Evolutionary conservation across 2,113 vertebrate species (phyloP), one percentile per base, ranked within the genome.

Genomic region (Amblyornis subalaris): DNA sequence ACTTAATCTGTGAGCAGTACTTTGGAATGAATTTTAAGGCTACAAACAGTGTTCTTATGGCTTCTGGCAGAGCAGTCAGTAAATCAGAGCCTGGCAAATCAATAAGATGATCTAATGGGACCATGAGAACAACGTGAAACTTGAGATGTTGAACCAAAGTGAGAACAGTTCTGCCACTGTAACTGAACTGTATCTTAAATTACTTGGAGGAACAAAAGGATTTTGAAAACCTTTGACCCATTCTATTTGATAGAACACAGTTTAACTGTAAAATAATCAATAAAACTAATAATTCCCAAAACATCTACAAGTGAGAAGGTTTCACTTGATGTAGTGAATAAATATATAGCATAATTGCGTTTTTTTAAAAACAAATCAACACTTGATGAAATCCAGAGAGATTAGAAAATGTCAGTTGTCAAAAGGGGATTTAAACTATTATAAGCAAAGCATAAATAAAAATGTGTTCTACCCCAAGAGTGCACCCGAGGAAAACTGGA

Each of bases 21-120:
- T 48, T 38, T 6, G 3, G 44, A 83, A 55, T 65, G 24, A 29
- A 61, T 58, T 82, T 70, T 61, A 67, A 83, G 40, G 26, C 50
- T 83, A 40, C 64, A 91, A 72, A 57, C 40, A 71, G 18, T 33
- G 38, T 28, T 95, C 58, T 87, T 84, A 65, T 22, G 29, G 76
- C 82, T 87, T 40, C 70, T 87, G 51, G 73, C 54, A 87, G 74
- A 64, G 35, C 47, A 51, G 71, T 64, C 91, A 83, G 67, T 64
- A 92, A 95, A 95, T 88, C 90, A 80, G 89, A 84, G 78, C 21
- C 44, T 88, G 55, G 66, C 31, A 87, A 94, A 95, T 92, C 88
- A 91, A 84, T 95, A 84, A 35, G 8, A 61, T 47, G 86, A 94
- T 92, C 85, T 83, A 64, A 88, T 22, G 54, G 81, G 86, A 88